Percentiles rank a stretch among this genome's conserved stretches.
Conservation (phyloP, 2,888 invertebrate genomes). For the Brachyopa scutellaris region DNA sequence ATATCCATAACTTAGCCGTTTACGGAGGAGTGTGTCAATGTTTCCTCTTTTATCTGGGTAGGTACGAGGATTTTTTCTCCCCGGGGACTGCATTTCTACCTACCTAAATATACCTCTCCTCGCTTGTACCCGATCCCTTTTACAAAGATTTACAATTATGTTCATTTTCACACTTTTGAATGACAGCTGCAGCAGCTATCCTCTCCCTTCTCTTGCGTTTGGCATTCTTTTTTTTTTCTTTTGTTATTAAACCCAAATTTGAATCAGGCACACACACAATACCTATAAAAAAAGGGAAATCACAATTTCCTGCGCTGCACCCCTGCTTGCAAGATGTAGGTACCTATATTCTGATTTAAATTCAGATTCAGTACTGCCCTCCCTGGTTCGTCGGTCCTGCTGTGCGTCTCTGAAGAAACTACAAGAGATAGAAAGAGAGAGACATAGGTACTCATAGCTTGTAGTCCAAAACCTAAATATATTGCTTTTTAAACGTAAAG, state of each 20-base stretch:
- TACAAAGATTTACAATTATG: constrained; percentile 11
- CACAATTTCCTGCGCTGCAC: background rate
- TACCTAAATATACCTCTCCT: too few relatives aligned
- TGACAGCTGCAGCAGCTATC: constrained; percentile 46
- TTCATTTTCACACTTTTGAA: constrained; percentile 62
- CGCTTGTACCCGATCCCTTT: background rate
- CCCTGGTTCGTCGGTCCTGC: constrained; percentile 9
- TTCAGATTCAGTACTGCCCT: background rate
- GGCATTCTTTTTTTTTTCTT: too few relatives aligned
- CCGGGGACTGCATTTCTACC: background rate
- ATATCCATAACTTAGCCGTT: background rate
- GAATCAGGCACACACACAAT: background rate
- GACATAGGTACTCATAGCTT: background rate
- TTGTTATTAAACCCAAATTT: constrained; percentile 11
- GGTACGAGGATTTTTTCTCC: too few relatives aligned
- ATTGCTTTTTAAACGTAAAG: constrained; percentile 68
- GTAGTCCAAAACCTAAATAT: constrained; percentile 60
- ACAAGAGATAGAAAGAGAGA: background rate
- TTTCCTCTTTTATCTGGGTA: background rate
- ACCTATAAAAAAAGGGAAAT: background rate
- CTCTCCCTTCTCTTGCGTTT: background rate
- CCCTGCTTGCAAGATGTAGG: too few relatives aligned
- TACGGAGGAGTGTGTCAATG: background rate
- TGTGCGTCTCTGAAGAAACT: background rate
- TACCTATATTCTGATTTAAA: too few relatives aligned